Evolutionary conservation across 2,888 invertebrate species (phyloP).

Genomic region (Euphydryas editha): DNA sequence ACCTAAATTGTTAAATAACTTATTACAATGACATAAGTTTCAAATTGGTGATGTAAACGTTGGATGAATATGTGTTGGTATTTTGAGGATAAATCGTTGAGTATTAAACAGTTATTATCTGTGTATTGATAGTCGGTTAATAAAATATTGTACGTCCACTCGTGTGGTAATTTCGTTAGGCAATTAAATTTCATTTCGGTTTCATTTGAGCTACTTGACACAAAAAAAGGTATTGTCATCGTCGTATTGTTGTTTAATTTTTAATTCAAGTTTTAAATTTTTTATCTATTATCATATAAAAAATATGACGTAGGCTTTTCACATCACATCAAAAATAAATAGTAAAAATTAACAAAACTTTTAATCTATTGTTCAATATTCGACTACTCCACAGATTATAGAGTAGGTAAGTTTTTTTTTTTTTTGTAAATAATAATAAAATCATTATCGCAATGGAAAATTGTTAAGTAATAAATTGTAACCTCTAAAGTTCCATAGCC

Average conservation of each 20-base stretch:
- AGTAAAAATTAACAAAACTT: too few species aligned
- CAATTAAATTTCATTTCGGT: conserved; percentile 39
- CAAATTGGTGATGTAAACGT: conserved; percentile 30
- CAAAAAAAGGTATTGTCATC: conserved; percentile 12
- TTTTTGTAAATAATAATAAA: too few species aligned
- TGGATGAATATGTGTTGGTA: conserved; percentile 28
- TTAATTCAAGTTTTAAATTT: not conserved
- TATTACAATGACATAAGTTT: conserved; percentile 37
- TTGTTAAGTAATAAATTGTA: too few species aligned
- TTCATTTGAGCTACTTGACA: conserved; percentile 22
- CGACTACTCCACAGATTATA: too few species aligned
- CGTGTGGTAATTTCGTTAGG: conserved; percentile 59
- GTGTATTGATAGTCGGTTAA: conserved; percentile 73
- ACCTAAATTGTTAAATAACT: conserved; percentile 22
- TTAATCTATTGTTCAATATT: too few species aligned
- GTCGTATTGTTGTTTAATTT: not conserved
- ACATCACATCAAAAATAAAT: too few species aligned
- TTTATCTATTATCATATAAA: too few species aligned
- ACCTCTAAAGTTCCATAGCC: too few species aligned
- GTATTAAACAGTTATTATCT: conserved; percentile 79
- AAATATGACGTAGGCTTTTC: too few species aligned
- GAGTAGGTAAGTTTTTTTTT: too few species aligned
- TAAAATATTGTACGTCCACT: conserved; percentile 73
- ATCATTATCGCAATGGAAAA: too few species aligned
- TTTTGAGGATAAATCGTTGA: conserved; percentile 71